A percentile compares a stretch with the other conserved stretches of the same genome.
Conservation (phyloP, 1,140 invertebrate species). For the Achatina immaculata region DNA sequence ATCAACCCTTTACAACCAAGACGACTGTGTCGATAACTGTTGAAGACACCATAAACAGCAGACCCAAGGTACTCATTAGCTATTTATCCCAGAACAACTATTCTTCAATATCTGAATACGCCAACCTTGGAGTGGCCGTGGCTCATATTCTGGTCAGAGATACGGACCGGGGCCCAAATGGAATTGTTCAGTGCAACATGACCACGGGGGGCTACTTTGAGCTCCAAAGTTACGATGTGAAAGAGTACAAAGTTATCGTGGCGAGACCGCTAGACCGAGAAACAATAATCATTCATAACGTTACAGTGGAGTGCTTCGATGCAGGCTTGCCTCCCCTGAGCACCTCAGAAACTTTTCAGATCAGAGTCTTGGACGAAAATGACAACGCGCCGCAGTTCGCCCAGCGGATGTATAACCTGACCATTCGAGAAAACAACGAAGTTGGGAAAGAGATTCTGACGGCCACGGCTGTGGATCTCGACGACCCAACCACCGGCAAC, state of each 20-base stretch:
- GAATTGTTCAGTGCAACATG: constrained; percentile 56
- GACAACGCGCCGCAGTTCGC: constrained; percentile 87
- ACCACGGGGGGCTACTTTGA: constrained; percentile 51
- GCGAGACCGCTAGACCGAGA: constrained; percentile 83
- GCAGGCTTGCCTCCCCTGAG: constrained; percentile 81
- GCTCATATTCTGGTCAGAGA: constrained; percentile 60
- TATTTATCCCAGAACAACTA: constrained; percentile 45
- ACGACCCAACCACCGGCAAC: constrained; percentile 78
- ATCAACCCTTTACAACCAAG: constrained; percentile 52
- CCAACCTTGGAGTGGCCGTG: constrained; percentile 55
- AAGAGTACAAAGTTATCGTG: constrained; percentile 65
- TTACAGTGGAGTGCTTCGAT: constrained; percentile 86
- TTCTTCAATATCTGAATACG: constrained; percentile 53
- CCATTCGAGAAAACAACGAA: constrained; percentile 58
- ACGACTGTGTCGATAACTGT: constrained; percentile 61
- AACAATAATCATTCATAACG: constrained; percentile 78
- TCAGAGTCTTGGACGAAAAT: constrained; percentile 90
- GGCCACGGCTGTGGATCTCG: constrained; percentile 85
- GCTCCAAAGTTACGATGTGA: constrained; percentile 55
- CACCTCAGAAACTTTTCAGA: constrained; percentile 80
- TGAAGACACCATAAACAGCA: constrained; percentile 64
- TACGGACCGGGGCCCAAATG: constrained; percentile 58
- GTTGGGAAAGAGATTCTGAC: constrained; percentile 70
- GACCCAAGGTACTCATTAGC: constrained; percentile 62
- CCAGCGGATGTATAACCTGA: constrained; percentile 40